Conservation (phyloP, 1,140 invertebrate genomes). For the Ptiloglossa arizonensis region DNA sequence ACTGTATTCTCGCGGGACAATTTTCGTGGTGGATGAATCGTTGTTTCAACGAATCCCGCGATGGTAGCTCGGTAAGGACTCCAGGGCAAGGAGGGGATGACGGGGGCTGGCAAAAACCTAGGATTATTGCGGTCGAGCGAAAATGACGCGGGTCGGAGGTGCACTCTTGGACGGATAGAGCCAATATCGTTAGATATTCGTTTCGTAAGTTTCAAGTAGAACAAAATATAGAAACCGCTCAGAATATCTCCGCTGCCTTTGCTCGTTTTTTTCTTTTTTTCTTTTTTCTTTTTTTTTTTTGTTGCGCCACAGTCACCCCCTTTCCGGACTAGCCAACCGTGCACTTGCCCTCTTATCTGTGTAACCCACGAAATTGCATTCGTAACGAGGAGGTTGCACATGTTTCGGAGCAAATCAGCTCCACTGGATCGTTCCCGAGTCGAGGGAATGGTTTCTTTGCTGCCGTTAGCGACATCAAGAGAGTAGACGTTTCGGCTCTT, state of each 20-base stretch:
- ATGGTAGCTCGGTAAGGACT: constrained; percentile 25
- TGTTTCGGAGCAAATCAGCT: neutral
- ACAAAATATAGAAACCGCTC: constrained; percentile 78
- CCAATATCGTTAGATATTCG: constrained; percentile 81
- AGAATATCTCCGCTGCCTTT: constrained; percentile 54
- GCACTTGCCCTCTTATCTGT: constrained; percentile 21
- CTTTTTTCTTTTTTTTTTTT: no score
- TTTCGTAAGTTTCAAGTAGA: constrained; percentile 80
- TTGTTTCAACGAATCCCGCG: neutral
- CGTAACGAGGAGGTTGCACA: constrained; percentile 17
- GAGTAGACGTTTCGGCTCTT: neutral
- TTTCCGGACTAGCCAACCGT: neutral
- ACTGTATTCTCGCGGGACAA: no score
- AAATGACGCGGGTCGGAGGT: constrained; percentile 65
- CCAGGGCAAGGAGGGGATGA: neutral
- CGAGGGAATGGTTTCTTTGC: neutral
- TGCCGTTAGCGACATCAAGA: neutral
- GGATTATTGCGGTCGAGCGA: constrained; percentile 71
- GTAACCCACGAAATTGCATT: constrained; percentile 38
- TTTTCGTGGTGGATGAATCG: neutral
- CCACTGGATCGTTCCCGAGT: neutral
- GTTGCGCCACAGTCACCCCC: neutral
- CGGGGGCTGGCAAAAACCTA: constrained; percentile 57
- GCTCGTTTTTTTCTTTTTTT: constrained; percentile 23
- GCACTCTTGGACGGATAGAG: constrained; percentile 52